Base-by-base conservation (phyloP, 2,113 vertebrate genomes). In the Bettongia penicillata region DNA sequence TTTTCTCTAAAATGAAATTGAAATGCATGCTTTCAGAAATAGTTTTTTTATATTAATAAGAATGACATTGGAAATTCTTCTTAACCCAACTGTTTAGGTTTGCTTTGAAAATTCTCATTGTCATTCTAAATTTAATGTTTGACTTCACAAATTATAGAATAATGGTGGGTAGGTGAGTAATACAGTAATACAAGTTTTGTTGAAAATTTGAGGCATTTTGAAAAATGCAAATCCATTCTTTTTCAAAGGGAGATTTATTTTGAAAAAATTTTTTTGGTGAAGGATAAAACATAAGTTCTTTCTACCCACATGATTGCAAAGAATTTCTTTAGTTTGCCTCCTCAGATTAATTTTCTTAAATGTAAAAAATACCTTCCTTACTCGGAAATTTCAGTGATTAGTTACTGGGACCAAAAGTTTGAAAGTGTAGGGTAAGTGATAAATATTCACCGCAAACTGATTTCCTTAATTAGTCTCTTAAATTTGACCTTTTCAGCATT, bases 1-100 rank as follows among this genome's bases (percentile, higher is more conserved):
- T 37, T 14, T 22, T 97, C 55, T 94, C 55, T 98, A 92, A 98
- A 96, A 94, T 95, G 92, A 94, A 96, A 97, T 90, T 95, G 90
- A 97, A 96, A 53, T 97, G 97, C 97, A 97, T 98, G 97, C 91
- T 89, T 97, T 97, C 94, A 31, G 26, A 97, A 98, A 68, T 95
- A 93, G 89, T 96, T 94, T 68, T 96, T 97, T 95, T 93, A 89
- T 57, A 89, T 96, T 98, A 90, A 97, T 94, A 93, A 94, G 91
- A 92, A 96, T 97, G 90, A 96, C 94, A 23, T 97, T 97, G 93
- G 95, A 93, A 96, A 96, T 43, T 84, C 37, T 94, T 95, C 94
- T 3, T 49, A 93, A 53, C 47, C 93, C 53, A 95, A 25, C 77
- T 89, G 52, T 84, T 93, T 91, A 94, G 4, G 95, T 95, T 96